These are phyloP conservation scores for Meteorus sp. DNA, from an alignment of 1,140 invertebrate genomes.

Conservation along the genomic window DNA sequence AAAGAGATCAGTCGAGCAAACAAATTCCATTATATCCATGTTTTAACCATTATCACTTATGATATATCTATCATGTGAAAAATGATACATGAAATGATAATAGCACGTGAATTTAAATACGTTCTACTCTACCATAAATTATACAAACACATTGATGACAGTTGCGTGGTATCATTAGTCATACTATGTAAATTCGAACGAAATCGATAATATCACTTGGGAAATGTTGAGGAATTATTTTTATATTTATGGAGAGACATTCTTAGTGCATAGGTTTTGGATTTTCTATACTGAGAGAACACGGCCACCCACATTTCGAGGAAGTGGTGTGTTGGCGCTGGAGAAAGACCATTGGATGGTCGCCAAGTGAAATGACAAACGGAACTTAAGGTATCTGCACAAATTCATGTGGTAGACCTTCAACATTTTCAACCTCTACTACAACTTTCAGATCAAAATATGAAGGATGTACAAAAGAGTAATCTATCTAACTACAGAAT, in stretches of 20 bases:
- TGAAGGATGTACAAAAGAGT: background rate
- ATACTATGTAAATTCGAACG: background rate
- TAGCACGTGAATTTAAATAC: no score
- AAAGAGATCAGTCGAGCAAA: no score
- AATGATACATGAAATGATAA: no score
- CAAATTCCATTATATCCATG: no score
- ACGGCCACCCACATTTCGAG: constrained; percentile 5
- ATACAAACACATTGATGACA: no score
- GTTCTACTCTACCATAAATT: no score
- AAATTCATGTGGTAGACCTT: constrained; percentile 25
- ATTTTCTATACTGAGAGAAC: background rate
- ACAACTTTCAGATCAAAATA: no score
- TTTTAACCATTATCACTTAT: no score
- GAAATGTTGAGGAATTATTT: no score
- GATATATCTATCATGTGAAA: no score
- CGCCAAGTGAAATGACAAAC: constrained; percentile 29
- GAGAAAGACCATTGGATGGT: constrained; percentile 31
- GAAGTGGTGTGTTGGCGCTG: constrained; percentile 12
- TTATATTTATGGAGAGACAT: no score
- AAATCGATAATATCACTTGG: constrained; percentile 10
- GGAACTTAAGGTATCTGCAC: constrained; percentile 17
- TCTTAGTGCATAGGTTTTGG: background rate
- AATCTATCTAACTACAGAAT: background rate
- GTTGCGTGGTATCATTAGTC: no score
- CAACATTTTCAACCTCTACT: constrained; percentile 3